These are phyloP conservation scores for Coendou prehensilis DNA, from an alignment of 2,797 vertebrate genomes.

Conservation along the genomic window DNA sequence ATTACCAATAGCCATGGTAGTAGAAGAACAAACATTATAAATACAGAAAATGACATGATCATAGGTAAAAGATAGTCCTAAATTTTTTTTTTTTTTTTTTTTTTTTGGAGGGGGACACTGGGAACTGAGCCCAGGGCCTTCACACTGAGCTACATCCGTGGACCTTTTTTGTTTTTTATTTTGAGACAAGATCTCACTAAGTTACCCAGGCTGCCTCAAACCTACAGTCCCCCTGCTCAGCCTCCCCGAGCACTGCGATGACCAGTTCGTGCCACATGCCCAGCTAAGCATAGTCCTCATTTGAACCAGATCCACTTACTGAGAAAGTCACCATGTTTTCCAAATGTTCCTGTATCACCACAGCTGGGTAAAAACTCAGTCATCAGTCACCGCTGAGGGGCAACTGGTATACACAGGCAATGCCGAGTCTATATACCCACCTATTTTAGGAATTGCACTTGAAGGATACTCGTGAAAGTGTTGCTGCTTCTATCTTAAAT, in stretches of 20 bases:
- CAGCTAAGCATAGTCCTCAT: neutral
- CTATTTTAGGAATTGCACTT: constrained; percentile 18
- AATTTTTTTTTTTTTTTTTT: neutral
- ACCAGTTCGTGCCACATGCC: neutral
- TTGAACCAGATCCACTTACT: constrained; percentile 14
- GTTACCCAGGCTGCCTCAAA: neutral
- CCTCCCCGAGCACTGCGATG: neutral
- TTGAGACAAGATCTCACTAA: neutral
- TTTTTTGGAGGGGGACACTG: neutral
- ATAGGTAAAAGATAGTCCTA: neutral
- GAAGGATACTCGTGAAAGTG: neutral
- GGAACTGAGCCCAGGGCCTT: neutral
- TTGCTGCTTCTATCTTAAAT: constrained; percentile 30
- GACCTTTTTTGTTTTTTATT: neutral
- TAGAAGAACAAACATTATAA: neutral
- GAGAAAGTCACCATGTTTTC: neutral
- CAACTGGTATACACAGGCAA: neutral
- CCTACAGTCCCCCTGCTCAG: neutral
- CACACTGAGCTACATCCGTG: neutral
- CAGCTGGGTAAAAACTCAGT: neutral
- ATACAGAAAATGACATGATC: neutral
- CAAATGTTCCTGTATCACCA: neutral
- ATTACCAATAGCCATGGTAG: neutral
- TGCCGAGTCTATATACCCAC: neutral
- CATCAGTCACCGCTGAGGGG: neutral